A percentile compares a stretch with the other conserved stretches of the same genome.
Evolutionary conservation across 2,888 invertebrate genomes (phyloP).

Genomic region (Megalurothrips usitatus): DNA sequence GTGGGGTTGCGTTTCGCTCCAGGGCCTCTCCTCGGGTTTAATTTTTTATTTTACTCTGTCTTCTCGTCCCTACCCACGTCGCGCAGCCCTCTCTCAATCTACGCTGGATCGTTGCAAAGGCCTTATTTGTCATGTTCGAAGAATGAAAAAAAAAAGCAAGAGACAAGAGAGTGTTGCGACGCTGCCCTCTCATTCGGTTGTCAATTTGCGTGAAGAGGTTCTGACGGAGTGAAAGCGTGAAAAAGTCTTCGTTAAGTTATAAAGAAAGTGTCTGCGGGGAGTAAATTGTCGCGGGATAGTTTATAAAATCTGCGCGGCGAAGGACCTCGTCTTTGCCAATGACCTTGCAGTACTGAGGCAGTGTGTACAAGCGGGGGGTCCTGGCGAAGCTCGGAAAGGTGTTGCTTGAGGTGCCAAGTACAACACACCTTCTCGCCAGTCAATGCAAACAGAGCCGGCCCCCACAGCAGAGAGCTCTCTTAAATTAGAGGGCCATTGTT

Average conservation of each 20-base stretch:
- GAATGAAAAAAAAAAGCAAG: background rate
- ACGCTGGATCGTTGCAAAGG: constrained; percentile 15
- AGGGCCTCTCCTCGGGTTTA: background rate
- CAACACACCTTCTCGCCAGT: background rate
- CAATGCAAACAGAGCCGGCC: background rate
- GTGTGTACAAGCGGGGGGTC: background rate
- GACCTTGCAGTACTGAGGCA: background rate
- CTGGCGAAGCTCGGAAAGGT: background rate
- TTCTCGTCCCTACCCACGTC: background rate
- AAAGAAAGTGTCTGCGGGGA: too few species aligned
- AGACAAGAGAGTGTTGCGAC: background rate
- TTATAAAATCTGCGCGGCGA: too few species aligned
- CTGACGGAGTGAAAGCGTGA: too few species aligned
- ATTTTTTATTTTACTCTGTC: background rate
- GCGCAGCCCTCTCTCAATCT: background rate
- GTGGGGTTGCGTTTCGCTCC: background rate
- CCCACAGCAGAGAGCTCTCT: background rate
- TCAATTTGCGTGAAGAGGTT: background rate
- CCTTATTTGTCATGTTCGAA: constrained; percentile 15
- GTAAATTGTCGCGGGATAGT: too few species aligned
- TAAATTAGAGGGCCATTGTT: background rate
- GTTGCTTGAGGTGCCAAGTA: background rate
- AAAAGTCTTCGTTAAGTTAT: too few species aligned
- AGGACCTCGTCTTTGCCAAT: too few species aligned
- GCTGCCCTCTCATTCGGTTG: background rate